Evolutionary conservation across 1,140 invertebrate species (phyloP), one percentile per base, ranked within the genome.

Genomic region (Drosophila saltans): DNA sequence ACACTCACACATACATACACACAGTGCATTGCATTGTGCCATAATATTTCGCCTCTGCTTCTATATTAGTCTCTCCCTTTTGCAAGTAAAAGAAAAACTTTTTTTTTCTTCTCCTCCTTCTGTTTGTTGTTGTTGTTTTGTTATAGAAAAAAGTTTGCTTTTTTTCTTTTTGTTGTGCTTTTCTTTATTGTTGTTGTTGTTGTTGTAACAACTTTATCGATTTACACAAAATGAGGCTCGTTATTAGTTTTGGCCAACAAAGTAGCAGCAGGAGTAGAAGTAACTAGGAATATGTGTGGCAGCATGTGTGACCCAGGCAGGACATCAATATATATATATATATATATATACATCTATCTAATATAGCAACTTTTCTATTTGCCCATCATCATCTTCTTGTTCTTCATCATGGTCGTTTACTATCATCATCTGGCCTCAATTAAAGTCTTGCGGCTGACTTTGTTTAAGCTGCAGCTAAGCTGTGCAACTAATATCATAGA

Each of bases 171-270:
- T 16, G 16, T 16, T 16, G 16, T 30, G 28, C 28, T 30, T 30
- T 30, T 30, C 16, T 16, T 16, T 16, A 4, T 30, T 30, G 4
- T 2, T 36, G 33, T 36, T 36, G 33, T 36, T 36, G 6, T 61
- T 40, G 30, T 61, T 76, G 77, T 80, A 80, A 78, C 80, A 88
- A 89, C 84, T 88, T 88, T 88, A 89, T 88, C 84, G 84, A 88
- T 88, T 88, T 82, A 72, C 74, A 81, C 80, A 73, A 84, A 84
- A 84, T 89, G 83, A 84, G 80, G 74, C 83, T 88, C 78, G 80
- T 84, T 84, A 89, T 89, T 89, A 88, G 82, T 79, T 86, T 60
- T 55, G 52, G 65, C 68, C 61, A 66, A 67, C 24, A 55, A 45
- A 30, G 26, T 56, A 41, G 16, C 16, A 26, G 63, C 28, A 39